Evolutionary conservation across 1,140 invertebrate species (phyloP), one percentile per base, ranked within the genome.

Genomic region (Scaptomyza hsui): DNA sequence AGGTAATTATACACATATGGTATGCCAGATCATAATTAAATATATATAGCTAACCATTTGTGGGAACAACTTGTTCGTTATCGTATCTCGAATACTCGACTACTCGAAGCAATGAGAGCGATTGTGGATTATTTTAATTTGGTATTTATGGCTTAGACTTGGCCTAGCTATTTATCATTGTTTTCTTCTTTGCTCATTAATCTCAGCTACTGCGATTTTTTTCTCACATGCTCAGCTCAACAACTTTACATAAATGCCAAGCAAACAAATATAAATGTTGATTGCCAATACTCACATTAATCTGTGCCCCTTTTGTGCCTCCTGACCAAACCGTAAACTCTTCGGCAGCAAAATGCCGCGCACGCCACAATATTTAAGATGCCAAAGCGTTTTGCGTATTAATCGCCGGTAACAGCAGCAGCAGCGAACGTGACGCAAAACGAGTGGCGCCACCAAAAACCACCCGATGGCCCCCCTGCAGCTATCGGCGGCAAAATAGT

Each of bases 281-380:
- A 85, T 85, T 85, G 77, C 76, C 80, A 86, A 85, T 86, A 86
- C 59, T 86, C 73, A 86, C 80, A 85, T 85, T 85, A 86, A 85
- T 85, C 81, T 13, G 32, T 37, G 41, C 42, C 5, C 29, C 10
- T 6, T 37, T 1, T 26, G 10, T 42, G 4, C 44, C 44, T 37
- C 18, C 44, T 9, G 29, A 24, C 13, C 37, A 16, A 29, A n/a
- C n/a, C n/a, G n/a, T n/a, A 29, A 29, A 4, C 26, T 41, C 49
- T 71, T 64, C 45, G 37, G 35, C 47, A 7, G 41, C 62, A 72
- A 72, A 29, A 72, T 59, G 69, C 63, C 69, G 69, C 69, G 63
- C 81, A 85, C 81, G 81, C 81, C 81, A 85, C 77, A 85, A 85
- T 85, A 81, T 85, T 85, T 85, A 86, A 85, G 81, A 85, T 85